Conservation (phyloP, 37 sponge, comb jelly and placozoan species). For the Crambe crambe region DNA sequence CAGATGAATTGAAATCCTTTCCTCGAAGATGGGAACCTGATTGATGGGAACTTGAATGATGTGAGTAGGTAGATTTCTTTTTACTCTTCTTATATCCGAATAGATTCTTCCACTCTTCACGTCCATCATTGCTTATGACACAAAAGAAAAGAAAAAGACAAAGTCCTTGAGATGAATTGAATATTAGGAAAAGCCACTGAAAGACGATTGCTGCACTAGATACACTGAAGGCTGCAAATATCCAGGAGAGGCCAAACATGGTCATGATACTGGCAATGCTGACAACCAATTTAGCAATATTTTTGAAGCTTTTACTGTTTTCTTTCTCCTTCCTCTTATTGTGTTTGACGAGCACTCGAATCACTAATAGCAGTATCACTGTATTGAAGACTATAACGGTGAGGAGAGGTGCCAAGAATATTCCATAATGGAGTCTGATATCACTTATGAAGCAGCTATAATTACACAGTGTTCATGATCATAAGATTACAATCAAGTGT, state of each 20-base stretch:
- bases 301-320: not conserved
- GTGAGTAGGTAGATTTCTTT: not conserved
- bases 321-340: constrained; percentile 1
- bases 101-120: constrained; percentile 41
- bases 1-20: no score
- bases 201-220: constrained; percentile 23
- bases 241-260: constrained; percentile 55
- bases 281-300: constrained; percentile 9
- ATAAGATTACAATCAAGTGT: not conserved
- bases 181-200: constrained; percentile 64
- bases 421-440: constrained; percentile 26
- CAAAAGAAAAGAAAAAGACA: constrained; percentile 56
- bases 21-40: no score
- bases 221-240: constrained; percentile 55
- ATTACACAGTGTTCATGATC: not conserved
- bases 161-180: constrained; percentile 61
- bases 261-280: constrained; percentile 35
- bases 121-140: constrained; percentile 25
- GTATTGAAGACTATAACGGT: constrained; percentile 39
- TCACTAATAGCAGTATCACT: constrained; percentile 43
- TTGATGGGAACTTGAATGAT: no score
- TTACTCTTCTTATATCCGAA: not conserved
- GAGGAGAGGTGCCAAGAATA: constrained; percentile 52
- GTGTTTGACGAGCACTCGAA: constrained; percentile 33
- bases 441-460: constrained; percentile 61